Base-by-base conservation (phyloP, 2,797 vertebrate genomes). In the Poliocrania exsul region DNA sequence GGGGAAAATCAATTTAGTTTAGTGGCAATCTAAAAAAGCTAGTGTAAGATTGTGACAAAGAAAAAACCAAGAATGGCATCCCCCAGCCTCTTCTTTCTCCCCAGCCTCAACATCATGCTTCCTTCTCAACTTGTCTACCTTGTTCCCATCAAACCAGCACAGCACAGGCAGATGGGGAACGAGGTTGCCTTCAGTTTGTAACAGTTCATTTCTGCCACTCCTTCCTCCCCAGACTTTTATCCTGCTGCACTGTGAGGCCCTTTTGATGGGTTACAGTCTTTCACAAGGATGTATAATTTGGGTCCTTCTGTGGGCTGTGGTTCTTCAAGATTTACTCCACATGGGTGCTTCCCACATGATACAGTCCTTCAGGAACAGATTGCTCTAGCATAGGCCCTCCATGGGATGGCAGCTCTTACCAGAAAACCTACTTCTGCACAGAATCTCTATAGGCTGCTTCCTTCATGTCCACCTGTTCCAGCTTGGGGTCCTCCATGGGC, bases 101-200 rank as follows among this genome's bases (percentile, higher is more conserved):
- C 11, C 20, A 57, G 29, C 3, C 17, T 50, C 29, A 23, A 12
- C 1, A 29, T 80, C 26, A 40, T 13, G 86, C 4, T 29, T 44
- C 38, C 12, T 75, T 80, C 29, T 67, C 49, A 40, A 20, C 15
- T 70, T 1, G 6, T 47, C 47, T 50, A 3, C 35, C 21, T 70
- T 28, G 13, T 78, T 4, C 40, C 8, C 2, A 3, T 16, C 29
- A 66, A 4, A 8, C 4, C 6, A 2, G 6, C 5, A 2, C 3
- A 8, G 13, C 35, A 50, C 16, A 62, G 11, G 6, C 18, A 2
- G 9, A 23, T 3, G 2, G 31, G 25, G 23, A 81, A n/a, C 28
- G 37, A 75, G 15, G 13, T 5, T 50, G 3, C 5, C 38, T 9
- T 44, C 37, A 38, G n/a, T 23, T n/a, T 28, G 16, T 3, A 23